Evolutionary conservation across 1,140 invertebrate genomes (phyloP).

Genomic region (Drosophila erecta): DNA sequence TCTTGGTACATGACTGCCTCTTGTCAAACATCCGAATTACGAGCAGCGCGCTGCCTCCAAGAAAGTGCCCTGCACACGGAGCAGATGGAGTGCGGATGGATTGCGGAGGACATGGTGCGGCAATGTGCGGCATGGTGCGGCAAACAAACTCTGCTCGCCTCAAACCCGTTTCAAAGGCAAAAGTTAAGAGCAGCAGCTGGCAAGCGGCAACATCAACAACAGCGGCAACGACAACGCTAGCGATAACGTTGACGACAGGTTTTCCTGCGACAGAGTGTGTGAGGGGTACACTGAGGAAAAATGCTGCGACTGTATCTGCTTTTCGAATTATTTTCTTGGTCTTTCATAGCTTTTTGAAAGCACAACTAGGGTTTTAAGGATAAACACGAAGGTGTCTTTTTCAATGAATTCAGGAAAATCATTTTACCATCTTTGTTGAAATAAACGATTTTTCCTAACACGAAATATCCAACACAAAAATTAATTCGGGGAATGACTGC

Average conservation of each 20-base stretch:
- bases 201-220: slow-evolving; percentile 56
- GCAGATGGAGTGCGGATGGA: slow-evolving; percentile 18
- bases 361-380: too few relatives aligned
- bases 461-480: too few relatives aligned
- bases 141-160: slow-evolving; percentile 48
- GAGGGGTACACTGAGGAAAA: slow-evolving; percentile 26
- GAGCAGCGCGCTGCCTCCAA: slow-evolving; percentile 46
- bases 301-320: background rate
- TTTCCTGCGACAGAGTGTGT: slow-evolving; percentile 38
- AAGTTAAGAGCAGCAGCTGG: slow-evolving; percentile 72
- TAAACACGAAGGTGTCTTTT: too few relatives aligned
- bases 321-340: background rate
- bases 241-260: slow-evolving; percentile 72
- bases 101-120: slow-evolving; percentile 26
- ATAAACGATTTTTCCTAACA: too few relatives aligned
- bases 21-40: slow-evolving; percentile 75
- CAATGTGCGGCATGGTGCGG: slow-evolving; percentile 5
- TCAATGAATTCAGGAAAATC: too few relatives aligned
- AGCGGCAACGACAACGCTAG: slow-evolving; percentile 59
- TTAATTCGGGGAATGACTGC: too few relatives aligned
- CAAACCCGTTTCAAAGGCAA: slow-evolving; percentile 75
- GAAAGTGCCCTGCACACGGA: slow-evolving; percentile 24
- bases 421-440: too few relatives aligned
- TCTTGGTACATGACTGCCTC: slow-evolving; percentile 58
- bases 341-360: too few relatives aligned